Evolutionary conservation across 1,140 invertebrate genomes (phyloP).

Genomic region (Bombus turneri): DNA sequence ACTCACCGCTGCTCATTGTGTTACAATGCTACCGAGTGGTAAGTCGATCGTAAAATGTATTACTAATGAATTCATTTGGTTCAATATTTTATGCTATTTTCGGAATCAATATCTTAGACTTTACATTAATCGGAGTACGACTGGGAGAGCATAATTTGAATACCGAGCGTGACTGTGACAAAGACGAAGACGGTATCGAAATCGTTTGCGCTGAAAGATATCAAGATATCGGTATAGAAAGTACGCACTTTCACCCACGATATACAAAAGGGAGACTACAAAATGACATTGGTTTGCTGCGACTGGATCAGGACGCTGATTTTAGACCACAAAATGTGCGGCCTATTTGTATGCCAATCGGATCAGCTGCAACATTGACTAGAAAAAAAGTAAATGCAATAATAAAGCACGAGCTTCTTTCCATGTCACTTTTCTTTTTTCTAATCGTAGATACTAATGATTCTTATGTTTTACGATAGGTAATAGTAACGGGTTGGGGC

Average conservation of each 20-base stretch:
- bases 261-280: conserved; percentile 80
- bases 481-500: conserved; percentile 85
- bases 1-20: conserved; percentile 88
- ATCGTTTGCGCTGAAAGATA: conserved; percentile 83
- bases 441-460: background rate
- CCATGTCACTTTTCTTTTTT: background rate
- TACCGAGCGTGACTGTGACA: conserved; percentile 85
- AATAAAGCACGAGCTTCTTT: background rate
- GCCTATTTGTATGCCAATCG: conserved; percentile 84
- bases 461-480: conserved; percentile 49
- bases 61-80: background rate
- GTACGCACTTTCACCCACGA: conserved; percentile 82
- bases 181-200: conserved; percentile 71
- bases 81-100: background rate
- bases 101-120: conserved; percentile 69
- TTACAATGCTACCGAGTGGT: conserved; percentile 79
- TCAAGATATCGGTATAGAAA: conserved; percentile 84
- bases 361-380: conserved; percentile 59
- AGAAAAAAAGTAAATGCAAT: conserved; percentile 63
- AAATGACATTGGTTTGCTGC: conserved; percentile 86
- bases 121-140: conserved; percentile 79
- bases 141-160: conserved; percentile 86
- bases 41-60: conserved; percentile 41
- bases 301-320: conserved; percentile 81
- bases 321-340: conserved; percentile 81